Evolutionary conservation across 2,797 vertebrate species (phyloP), one percentile per base, ranked within the genome.

Genomic region (Aldrovandia affinis): DNA sequence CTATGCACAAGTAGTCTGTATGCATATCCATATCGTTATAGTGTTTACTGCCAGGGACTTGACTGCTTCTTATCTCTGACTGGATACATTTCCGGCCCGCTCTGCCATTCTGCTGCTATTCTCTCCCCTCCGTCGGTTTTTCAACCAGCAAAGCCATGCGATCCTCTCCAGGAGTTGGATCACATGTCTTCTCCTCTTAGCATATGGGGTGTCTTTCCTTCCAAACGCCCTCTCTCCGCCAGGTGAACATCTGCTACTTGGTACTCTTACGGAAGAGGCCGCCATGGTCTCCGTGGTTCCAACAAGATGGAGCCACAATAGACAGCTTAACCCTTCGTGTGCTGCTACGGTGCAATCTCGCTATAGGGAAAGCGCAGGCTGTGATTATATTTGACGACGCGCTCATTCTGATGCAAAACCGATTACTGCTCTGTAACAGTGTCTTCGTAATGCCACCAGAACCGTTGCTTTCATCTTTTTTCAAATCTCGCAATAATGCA

Each of bases 221-320:
- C 95, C 91, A 90, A 94, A 94, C 94, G 94, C 90, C 90, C 90
- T 93, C 93, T 87, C 86, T 94, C 90, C 93, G 94, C 96, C 97
- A 98, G 97, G 97, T 97, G 96, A 96, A 96, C 97, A 99, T 97
- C 96, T 98, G 97, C 95, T 96, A 94, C 96, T 94, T 95, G 94
- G 94, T 88, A 92, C 92, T 95, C 92, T 94, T 95, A 93, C 93
- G 94, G 89, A 95, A 93, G 93, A 93, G 94, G 93, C 91, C 92
- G 94, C 94, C 93, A 92, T 96, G 95, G 95, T 91, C 92, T 94
- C 94, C 92, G 92, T 96, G 95, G 95, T 95, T 94, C 93, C 92
- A 89, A 86, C 83, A 90, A 92, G 89, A 88, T 86, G 91, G 91
- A 92, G 89, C 95, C 92, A 90, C 90, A 91, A 90, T 15, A 87